Conservation (phyloP, 2,888 invertebrate species). For the Machimus atricapillus region DNA sequence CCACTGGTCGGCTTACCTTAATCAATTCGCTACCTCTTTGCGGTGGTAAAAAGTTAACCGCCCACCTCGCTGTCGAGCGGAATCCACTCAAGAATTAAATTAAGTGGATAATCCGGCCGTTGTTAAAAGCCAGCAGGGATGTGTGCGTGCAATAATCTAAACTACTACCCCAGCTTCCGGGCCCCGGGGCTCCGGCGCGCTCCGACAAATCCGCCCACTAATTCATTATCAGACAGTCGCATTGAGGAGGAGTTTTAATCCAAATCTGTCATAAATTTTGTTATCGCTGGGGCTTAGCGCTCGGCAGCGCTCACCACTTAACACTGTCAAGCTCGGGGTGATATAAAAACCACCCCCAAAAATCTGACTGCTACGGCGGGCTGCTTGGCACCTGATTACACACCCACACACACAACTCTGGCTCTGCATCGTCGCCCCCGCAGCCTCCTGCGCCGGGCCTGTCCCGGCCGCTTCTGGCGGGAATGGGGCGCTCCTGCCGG, state of each 20-base stretch:
- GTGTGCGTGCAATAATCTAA: not conserved
- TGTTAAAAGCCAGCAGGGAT: not conserved
- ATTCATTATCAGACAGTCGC: constrained; percentile 29
- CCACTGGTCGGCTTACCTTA: not conserved
- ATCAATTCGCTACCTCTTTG: not conserved
- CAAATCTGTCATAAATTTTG: constrained; percentile 40
- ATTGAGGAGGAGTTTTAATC: constrained; percentile 33
- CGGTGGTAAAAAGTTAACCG: not conserved
- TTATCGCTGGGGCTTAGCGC: constrained; percentile 30
- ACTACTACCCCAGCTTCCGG: not conserved
- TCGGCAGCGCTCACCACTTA: constrained; percentile 10
- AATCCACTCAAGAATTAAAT: not conserved
- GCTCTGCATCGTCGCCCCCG: not conserved
- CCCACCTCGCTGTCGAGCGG: not conserved
- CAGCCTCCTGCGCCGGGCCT: not conserved
- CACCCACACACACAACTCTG: not conserved
- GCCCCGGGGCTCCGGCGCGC: not conserved
- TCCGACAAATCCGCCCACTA: constrained; percentile 23
- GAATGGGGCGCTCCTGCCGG: not conserved
- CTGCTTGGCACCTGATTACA: constrained; percentile 32
- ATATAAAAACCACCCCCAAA: constrained; percentile 6
- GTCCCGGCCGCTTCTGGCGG: not conserved
- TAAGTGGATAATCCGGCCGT: not conserved
- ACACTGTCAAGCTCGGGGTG: constrained; percentile 3
- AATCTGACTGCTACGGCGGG: not conserved